These are phyloP conservation scores for Bubalus kerabau DNA, from an alignment of 2,113 vertebrate genomes.

Conservation along the genomic window DNA sequence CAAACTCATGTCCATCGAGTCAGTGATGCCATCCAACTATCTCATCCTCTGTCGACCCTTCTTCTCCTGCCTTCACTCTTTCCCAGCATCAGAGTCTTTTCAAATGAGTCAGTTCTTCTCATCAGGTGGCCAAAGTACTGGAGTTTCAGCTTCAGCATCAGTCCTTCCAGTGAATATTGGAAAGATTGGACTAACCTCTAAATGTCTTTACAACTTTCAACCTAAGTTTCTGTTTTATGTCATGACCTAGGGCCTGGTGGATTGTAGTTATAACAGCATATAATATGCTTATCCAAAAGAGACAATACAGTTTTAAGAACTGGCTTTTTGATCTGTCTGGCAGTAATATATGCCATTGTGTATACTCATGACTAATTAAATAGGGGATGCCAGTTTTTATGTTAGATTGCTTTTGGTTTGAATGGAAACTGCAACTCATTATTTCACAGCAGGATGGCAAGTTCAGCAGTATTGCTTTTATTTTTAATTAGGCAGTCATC, in stretches of 20 bases:
- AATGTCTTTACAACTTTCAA: not conserved
- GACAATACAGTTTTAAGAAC: constrained; percentile 28
- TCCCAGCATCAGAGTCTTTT: not conserved
- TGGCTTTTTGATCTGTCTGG: constrained; percentile 52
- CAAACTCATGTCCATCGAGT: not conserved
- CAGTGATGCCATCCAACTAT: not conserved
- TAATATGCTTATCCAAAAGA: constrained; percentile 38
- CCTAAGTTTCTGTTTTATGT: constrained; percentile 31
- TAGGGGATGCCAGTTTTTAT: constrained; percentile 43
- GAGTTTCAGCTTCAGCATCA: not conserved
- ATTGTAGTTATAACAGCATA: constrained; percentile 23
- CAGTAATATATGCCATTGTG: constrained; percentile 32
- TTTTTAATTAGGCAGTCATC: constrained; percentile 63
- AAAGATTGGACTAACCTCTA: not conserved
- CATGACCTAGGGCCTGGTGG: not conserved
- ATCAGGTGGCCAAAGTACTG: not conserved
- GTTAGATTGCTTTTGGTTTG: constrained; percentile 52
- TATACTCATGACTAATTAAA: constrained; percentile 46
- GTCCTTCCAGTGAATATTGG: not conserved
- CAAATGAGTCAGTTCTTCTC: not conserved
- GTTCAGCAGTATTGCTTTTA: constrained; percentile 57
- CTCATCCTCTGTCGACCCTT: not conserved
- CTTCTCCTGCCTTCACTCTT: not conserved
- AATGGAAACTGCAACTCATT: constrained; percentile 59
- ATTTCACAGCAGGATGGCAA: constrained; percentile 42